These are phyloP conservation scores for Fratercula arctica DNA, from an alignment of 2,797 vertebrate genomes.

Conservation along the genomic window DNA sequence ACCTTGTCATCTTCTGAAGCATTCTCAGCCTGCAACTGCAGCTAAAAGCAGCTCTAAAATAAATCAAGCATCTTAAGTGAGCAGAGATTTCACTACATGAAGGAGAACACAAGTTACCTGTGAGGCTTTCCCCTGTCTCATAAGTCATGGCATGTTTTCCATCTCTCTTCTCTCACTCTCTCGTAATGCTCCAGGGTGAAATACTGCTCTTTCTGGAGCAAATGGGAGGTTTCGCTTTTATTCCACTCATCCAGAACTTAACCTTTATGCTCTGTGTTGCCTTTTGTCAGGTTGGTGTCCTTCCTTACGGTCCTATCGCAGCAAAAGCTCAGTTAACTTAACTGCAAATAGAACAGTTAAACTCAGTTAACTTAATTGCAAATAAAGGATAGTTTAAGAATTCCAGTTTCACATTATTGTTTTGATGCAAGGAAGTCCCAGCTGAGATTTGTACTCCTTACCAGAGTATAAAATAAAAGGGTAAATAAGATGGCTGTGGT, in stretches of 20 bases:
- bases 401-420: neutral
- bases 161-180: neutral
- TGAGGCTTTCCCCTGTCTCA: neutral
- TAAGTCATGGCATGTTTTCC: neutral
- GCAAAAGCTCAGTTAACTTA: neutral
- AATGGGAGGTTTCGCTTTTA: neutral
- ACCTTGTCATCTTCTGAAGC: too few relatives aligned
- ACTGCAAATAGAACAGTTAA: neutral
- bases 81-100: neutral
- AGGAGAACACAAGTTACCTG: neutral
- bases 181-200: neutral
- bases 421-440: neutral
- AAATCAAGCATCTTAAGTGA: neutral
- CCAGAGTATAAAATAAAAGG: too few relatives aligned
- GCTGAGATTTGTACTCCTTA: neutral
- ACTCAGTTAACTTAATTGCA: neutral
- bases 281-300: neutral
- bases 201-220: neutral
- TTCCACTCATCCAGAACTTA: neutral
- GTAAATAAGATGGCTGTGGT: too few relatives aligned
- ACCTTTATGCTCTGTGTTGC: neutral
- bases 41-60: neutral
- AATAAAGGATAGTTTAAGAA: neutral
- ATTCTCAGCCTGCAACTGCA: neutral
- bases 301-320: neutral